A percentile compares a stretch with the other conserved stretches of the same genome.
Conservation (phyloP, 2,113 vertebrate species). For the Platysternon megacephalum region DNA sequence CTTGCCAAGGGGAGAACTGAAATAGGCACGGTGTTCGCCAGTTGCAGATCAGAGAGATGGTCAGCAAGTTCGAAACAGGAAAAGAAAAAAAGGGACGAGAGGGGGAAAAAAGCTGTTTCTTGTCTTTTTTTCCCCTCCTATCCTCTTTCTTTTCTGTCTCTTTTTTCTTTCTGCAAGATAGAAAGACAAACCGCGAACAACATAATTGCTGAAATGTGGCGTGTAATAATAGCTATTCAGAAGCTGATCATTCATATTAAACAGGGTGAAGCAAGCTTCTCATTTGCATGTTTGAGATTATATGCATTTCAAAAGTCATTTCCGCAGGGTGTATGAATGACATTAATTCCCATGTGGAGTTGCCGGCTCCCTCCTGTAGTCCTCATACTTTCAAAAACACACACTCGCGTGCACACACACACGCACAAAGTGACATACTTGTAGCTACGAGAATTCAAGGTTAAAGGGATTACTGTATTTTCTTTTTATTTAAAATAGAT, state of each 20-base stretch:
- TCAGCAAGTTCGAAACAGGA: not conserved
- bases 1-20: not conserved
- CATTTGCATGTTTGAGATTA: conserved; percentile 99
- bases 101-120: not conserved
- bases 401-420: conserved; percentile 2
- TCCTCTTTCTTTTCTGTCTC: not conserved
- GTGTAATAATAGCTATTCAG: conserved; percentile 99
- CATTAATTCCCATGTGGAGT: conserved; percentile 93
- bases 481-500: not conserved
- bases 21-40: fast-evolving
- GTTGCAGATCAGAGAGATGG: fast-evolving
- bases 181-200: conserved; percentile 92
- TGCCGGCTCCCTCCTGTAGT: conserved; percentile 80
- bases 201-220: conserved; percentile 97
- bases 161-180: conserved; percentile 32
- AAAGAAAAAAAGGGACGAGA: not conserved
- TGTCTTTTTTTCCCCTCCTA: not conserved
- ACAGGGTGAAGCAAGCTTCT: conserved; percentile 98
- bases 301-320: conserved; percentile 99
- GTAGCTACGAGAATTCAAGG: conserved; percentile 43
- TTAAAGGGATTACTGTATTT: not conserved
- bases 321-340: conserved; percentile 97
- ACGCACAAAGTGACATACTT: conserved; percentile 13
- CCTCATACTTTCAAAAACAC: conserved; percentile 86
- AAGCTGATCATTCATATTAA: conserved; percentile 99